Percentiles rank a stretch among this genome's conserved stretches.
Evolutionary conservation across 2,797 vertebrate species (phyloP).

Genomic region (Telmatherina bonti): DNA sequence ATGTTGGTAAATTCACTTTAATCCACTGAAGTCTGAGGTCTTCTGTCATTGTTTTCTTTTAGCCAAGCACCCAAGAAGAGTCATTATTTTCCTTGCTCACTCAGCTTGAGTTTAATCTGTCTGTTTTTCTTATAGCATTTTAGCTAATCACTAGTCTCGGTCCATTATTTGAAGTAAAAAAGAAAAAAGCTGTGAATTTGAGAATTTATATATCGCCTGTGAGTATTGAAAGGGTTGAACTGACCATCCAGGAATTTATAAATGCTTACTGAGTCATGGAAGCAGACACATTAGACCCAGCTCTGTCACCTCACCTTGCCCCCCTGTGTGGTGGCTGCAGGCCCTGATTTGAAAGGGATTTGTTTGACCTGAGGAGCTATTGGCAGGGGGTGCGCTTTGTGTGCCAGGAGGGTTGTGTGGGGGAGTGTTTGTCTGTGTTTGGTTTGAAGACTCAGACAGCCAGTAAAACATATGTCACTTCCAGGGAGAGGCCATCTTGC

Average conservation of each 20-base stretch:
- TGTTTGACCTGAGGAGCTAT: conserved; percentile 73
- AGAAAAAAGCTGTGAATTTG: not conserved
- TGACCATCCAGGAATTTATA: conserved; percentile 33
- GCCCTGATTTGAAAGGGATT: conserved; percentile 86
- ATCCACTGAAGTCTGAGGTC: conserved; percentile 42
- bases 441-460: conserved; percentile 65
- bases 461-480: conserved; percentile 88
- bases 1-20: conserved; percentile 45
- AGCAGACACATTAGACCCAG: not conserved
- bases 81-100: conserved; percentile 1
- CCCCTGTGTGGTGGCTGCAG: conserved; percentile 75
- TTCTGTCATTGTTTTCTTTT: conserved; percentile 29
- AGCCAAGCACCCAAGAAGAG: not conserved
- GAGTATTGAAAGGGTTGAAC: conserved; percentile 19
- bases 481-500: conserved; percentile 72
- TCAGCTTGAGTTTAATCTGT: conserved; percentile 10
- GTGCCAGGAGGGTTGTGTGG: conserved; percentile 27
- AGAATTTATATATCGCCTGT: not conserved
- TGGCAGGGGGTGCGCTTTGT: conserved; percentile 39
- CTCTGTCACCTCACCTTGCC: conserved; percentile 52
- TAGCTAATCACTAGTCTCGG: not conserved
- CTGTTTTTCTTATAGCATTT: conserved; percentile 6
- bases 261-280: conserved; percentile 22
- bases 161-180: not conserved
- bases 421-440: conserved; percentile 31